Evolutionary conservation across 2,113 vertebrate species (phyloP).

Genomic region (Syrmaticus mikado): DNA sequence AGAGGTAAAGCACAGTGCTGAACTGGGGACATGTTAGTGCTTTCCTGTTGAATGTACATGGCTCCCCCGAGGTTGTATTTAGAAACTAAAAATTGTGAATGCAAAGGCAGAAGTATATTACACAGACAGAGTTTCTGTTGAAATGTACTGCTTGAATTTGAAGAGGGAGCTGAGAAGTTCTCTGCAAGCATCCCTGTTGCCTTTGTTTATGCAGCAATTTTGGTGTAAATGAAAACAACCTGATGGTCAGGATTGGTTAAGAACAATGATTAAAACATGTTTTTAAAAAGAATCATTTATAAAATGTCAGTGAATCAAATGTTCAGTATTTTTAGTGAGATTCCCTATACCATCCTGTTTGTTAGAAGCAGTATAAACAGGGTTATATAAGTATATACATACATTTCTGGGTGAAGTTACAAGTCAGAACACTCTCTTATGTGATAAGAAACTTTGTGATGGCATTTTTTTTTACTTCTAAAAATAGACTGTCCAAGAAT

Average conservation of each 20-base stretch:
- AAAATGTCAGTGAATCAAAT: neutral
- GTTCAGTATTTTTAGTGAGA: neutral
- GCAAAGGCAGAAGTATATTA: neutral
- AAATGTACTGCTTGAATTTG: neutral
- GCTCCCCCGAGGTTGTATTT: neutral
- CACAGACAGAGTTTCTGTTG: neutral
- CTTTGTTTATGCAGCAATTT: neutral
- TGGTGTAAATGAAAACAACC: conserved; percentile 45
- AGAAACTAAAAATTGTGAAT: conserved; percentile 6
- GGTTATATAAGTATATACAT: neutral
- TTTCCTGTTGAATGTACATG: conserved; percentile 19
- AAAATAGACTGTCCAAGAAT: neutral
- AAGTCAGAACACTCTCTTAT: neutral
- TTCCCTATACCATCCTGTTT: neutral
- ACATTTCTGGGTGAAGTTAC: neutral
- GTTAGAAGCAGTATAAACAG: neutral
- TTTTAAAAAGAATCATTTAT: neutral
- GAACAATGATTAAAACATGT: neutral
- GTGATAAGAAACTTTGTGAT: neutral
- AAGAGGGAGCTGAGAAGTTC: neutral
- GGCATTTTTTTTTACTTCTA: neutral
- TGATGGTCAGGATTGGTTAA: conserved; percentile 2
- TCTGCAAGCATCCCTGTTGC: neutral
- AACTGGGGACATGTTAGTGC: neutral
- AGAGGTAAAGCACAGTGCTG: conserved; percentile 25